phyloP scores from a whole-genome alignment of 2,888 invertebrate species.

The Heliconius sara region DNA sequence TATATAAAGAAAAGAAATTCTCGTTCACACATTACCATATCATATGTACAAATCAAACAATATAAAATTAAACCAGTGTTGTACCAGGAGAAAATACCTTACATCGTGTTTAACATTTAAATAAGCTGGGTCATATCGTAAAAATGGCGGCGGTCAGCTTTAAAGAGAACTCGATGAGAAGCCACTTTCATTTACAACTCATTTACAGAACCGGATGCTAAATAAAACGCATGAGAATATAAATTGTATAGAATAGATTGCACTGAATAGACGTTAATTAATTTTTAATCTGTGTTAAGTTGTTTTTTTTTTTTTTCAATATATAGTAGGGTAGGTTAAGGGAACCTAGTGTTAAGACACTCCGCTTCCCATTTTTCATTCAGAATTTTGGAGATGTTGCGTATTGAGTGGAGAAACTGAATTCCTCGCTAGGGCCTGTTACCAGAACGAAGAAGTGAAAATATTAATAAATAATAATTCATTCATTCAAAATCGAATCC shows the following conservation, averaged over 20 bases:
- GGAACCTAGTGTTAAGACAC: too few relatives aligned
- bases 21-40: not conserved
- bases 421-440: too few relatives aligned
- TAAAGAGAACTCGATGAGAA: conserved; percentile 39
- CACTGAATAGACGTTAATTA: conserved; percentile 20
- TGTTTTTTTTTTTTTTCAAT: not conserved
- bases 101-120: conserved; percentile 31
- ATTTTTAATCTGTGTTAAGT: conserved; percentile 19
- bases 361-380: too few relatives aligned
- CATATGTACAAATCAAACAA: not conserved
- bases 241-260: conserved; percentile 40
- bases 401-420: too few relatives aligned
- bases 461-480: too few relatives aligned
- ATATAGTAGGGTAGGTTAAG: not conserved
- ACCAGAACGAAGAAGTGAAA: too few relatives aligned
- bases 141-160: conserved; percentile 41
- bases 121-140: conserved; percentile 35
- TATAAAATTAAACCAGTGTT: conserved; percentile 25
- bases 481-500: too few relatives aligned
- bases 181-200: conserved; percentile 44
- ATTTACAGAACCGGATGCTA: conserved; percentile 42
- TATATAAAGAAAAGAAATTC: not conserved
- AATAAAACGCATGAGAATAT: conserved; percentile 43
- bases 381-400: too few relatives aligned
- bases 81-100: conserved; percentile 27